These are phyloP conservation scores for Buteo buteo DNA, from an alignment of 2,113 vertebrate species.

Conservation along the genomic window DNA sequence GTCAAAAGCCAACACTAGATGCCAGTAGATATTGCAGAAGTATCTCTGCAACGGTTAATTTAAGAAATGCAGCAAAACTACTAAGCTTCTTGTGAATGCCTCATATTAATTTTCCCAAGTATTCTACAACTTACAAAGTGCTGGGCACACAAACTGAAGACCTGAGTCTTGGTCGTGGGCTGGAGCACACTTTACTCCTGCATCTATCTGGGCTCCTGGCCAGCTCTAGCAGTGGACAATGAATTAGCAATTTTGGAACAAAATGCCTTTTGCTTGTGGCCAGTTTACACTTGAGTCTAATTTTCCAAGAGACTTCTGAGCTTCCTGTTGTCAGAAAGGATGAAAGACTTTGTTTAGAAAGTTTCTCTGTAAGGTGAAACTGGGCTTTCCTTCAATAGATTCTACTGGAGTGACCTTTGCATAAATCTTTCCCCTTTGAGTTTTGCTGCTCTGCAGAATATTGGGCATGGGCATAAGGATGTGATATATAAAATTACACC, in stretches of 20 bases:
- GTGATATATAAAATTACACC: rapidly evolving
- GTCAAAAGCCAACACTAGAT: conserved; percentile 6
- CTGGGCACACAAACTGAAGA: neutral
- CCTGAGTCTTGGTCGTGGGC: rapidly evolving
- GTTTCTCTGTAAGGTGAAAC: neutral
- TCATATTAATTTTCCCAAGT: rapidly evolving
- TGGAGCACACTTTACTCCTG: neutral
- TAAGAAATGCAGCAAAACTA: neutral
- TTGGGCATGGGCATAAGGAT: rapidly evolving
- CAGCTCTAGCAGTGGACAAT: neutral
- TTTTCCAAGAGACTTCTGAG: neutral
- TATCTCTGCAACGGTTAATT: rapidly evolving
- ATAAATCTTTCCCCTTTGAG: rapidly evolving
- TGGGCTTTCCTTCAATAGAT: neutral
- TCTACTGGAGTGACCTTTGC: neutral
- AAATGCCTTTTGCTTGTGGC: neutral
- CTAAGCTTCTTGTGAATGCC: neutral
- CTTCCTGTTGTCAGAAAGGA: neutral
- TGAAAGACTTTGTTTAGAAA: neutral
- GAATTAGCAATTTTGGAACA: neutral
- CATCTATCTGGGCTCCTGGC: neutral
- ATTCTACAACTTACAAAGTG: rapidly evolving
- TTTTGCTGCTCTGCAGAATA: neutral
- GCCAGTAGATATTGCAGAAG: conserved; percentile 7
- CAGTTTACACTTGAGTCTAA: neutral